phyloP scores from a whole-genome alignment of 2,797 vertebrate genomes.

The Sphaeramia orbicularis region DNA sequence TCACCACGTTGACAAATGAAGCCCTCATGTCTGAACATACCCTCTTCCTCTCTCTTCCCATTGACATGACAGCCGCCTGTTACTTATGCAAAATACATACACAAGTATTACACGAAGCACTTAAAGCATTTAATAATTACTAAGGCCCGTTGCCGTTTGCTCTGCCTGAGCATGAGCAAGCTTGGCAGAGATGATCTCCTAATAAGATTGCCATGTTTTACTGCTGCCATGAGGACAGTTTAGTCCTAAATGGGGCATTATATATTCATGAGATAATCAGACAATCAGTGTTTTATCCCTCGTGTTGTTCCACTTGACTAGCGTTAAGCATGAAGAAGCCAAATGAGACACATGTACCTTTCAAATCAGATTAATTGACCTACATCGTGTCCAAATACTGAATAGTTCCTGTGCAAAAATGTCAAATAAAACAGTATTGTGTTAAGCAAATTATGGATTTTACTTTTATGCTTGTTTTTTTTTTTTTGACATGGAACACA shows the following conservation, averaged over 20 bases:
- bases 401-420: conserved; percentile 9
- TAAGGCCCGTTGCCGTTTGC: conserved; percentile 70
- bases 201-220: conserved; percentile 80
- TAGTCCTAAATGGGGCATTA: conserved; percentile 79
- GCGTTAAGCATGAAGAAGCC: conserved; percentile 54
- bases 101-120: conserved; percentile 83
- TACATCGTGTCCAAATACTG: conserved; percentile 30
- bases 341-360: conserved; percentile 63
- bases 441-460: background rate
- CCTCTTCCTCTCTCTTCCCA: conserved; percentile 24
- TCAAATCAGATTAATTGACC: conserved; percentile 52
- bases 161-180: conserved; percentile 70
- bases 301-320: conserved; percentile 70
- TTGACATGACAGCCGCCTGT: conserved; percentile 70
- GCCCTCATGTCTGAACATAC: conserved; percentile 49
- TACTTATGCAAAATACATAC: conserved; percentile 87
- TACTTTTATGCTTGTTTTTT: background rate
- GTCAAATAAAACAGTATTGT: no score
- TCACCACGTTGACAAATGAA: conserved; percentile 55
- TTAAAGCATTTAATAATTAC: conserved; percentile 88
- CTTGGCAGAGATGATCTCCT: conserved; percentile 76
- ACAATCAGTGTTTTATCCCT: conserved; percentile 77
- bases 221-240: conserved; percentile 72
- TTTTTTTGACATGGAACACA: background rate
- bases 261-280: conserved; percentile 82